Percentiles rank a stretch among this genome's conserved stretches.
These are phyloP conservation scores for Drosophila quasianomalipes DNA, from an alignment of 2,888 invertebrate species.

Conservation along the genomic window DNA sequence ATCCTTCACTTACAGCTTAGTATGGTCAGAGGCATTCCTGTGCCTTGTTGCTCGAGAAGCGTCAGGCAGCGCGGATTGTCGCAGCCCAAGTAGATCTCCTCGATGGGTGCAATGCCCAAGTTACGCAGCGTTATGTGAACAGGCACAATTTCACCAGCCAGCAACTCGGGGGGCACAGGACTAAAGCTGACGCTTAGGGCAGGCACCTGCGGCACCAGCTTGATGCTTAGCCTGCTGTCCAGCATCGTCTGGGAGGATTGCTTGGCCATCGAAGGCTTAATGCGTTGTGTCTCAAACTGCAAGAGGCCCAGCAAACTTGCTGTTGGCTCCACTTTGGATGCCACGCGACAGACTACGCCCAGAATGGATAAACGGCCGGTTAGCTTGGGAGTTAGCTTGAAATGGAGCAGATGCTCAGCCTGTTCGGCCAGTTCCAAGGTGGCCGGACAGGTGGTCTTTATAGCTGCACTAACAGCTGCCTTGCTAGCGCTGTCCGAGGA, in stretches of 20 bases:
- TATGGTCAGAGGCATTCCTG: constrained; percentile 83
- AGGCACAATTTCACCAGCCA: constrained; percentile 90
- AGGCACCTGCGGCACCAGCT: constrained; percentile 92
- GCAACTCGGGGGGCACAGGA: constrained; percentile 88
- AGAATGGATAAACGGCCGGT: constrained; percentile 91
- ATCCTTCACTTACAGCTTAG: constrained; percentile 80
- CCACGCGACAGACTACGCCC: constrained; percentile 88
- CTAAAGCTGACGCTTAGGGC: constrained; percentile 91
- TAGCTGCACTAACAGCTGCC: constrained; percentile 80
- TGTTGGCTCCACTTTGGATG: constrained; percentile 82
- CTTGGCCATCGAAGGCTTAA: constrained; percentile 72
- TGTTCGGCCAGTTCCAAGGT: constrained; percentile 82
- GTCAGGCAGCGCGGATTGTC: constrained; percentile 85
- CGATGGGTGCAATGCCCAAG: constrained; percentile 88
- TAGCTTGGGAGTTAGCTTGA: constrained; percentile 90
- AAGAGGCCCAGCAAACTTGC: constrained; percentile 82
- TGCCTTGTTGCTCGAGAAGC: constrained; percentile 78
- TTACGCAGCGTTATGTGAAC: constrained; percentile 88
- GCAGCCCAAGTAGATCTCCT: constrained; percentile 87
- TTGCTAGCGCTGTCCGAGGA: constrained; percentile 76
- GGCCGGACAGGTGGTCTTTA: constrained; percentile 79
- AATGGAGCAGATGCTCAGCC: constrained; percentile 88
- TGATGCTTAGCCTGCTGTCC: constrained; percentile 91
- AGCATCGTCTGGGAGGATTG: constrained; percentile 71
- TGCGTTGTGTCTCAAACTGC: constrained; percentile 82